phyloP scores from a whole-genome alignment of 2,888 invertebrate genomes.

The Volucella zonaria region DNA sequence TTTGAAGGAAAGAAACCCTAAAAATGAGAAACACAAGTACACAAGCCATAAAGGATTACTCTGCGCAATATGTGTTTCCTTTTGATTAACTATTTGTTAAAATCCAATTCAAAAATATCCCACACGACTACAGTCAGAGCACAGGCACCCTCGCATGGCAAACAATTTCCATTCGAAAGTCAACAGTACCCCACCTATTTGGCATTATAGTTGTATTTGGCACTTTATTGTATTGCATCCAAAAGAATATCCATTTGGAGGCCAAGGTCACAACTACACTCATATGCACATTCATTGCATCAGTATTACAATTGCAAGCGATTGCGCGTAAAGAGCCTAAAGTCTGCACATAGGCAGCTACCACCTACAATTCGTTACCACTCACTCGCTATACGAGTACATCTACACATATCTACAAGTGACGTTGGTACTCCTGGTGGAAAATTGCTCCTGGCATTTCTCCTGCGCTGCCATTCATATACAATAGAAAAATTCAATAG shows the following conservation, averaged over 20 bases:
- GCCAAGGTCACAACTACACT: constrained; percentile 74
- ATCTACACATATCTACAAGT: neutral
- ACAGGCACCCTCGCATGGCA: neutral
- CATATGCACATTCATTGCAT: neutral
- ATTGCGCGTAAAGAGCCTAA: constrained; percentile 65
- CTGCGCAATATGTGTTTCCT: too few species aligned
- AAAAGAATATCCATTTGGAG: constrained; percentile 56
- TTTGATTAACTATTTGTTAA: too few species aligned
- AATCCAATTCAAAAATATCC: too few species aligned
- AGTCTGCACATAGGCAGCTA: constrained; percentile 30
- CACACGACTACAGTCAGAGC: neutral
- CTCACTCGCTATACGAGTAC: constrained; percentile 3
- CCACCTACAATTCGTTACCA: constrained; percentile 24
- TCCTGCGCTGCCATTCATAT: constrained; percentile 16
- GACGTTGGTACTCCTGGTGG: constrained; percentile 16
- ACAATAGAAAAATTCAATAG: neutral
- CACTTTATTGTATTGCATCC: constrained; percentile 27
- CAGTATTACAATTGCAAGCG: neutral
- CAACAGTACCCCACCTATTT: neutral
- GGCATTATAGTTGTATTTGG: neutral
- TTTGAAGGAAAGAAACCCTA: too few species aligned
- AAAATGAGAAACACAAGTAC: too few species aligned
- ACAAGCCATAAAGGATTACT: too few species aligned
- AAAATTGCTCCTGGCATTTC: constrained; percentile 24
- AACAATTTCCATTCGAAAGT: neutral